These are phyloP conservation scores for Pempheris klunzingeri DNA, from an alignment of 2,797 vertebrate genomes.

Conservation along the genomic window DNA sequence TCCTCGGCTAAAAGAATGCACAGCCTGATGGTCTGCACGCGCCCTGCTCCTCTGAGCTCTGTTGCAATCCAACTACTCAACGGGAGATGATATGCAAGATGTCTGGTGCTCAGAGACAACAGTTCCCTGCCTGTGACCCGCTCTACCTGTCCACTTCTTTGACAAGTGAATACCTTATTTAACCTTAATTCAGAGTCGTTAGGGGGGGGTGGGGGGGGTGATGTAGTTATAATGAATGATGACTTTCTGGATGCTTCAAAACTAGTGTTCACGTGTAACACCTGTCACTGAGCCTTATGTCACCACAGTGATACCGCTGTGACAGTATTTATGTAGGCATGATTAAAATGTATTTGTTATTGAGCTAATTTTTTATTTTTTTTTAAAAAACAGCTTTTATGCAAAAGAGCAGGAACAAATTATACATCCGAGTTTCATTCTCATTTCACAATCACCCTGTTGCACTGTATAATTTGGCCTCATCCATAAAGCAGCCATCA, in stretches of 20 bases:
- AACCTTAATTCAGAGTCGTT: neutral
- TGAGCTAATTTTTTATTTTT: too few relatives aligned
- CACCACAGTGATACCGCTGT: neutral
- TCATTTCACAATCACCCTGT: neutral
- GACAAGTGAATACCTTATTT: conserved; percentile 2
- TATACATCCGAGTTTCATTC: neutral
- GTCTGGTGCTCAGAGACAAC: conserved; percentile 49
- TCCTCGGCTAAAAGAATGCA: conserved; percentile 62
- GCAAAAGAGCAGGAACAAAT: neutral
- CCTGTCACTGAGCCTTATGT: neutral
- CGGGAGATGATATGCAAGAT: conserved; percentile 53
- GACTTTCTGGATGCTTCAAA: neutral
- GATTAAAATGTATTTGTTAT: neutral
- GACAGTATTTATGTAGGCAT: neutral
- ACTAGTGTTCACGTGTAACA: neutral
- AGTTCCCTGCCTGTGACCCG: conserved; percentile 31
- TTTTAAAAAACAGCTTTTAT: too few relatives aligned
- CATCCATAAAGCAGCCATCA: neutral
- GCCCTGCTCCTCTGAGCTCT: conserved; percentile 54
- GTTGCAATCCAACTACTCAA: conserved; percentile 60
- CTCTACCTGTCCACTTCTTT: conserved; percentile 60
- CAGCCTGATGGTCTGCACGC: conserved; percentile 61
- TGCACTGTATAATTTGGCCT: neutral
- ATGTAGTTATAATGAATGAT: neutral
- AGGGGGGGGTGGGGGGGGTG: too few relatives aligned